Percentiles rank a stretch among this genome's conserved stretches.
Conservation (phyloP, 2,888 invertebrate genomes). For the Patella depressa region DNA sequence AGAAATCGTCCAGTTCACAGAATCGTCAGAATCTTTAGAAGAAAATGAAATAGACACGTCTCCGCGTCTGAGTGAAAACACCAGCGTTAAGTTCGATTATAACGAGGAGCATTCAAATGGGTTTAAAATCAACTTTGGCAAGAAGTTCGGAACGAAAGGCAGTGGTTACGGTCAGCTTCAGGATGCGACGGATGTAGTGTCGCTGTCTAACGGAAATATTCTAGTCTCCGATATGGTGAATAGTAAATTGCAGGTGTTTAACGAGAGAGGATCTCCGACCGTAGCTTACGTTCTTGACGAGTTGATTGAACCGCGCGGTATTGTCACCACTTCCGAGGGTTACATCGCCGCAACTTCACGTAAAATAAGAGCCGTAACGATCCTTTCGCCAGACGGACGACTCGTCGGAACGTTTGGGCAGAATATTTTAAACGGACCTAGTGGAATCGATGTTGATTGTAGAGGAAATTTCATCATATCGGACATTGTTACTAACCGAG, state of each 20-base stretch:
- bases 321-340: slow-evolving; percentile 42
- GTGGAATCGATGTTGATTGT: slow-evolving; percentile 56
- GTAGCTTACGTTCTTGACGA: slow-evolving; percentile 42
- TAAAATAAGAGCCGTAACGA: slow-evolving; percentile 44
- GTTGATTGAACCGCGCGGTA: slow-evolving; percentile 52
- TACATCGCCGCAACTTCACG: slow-evolving; percentile 54
- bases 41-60: neutral
- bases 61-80: neutral
- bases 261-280: slow-evolving; percentile 42
- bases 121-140: slow-evolving; percentile 6
- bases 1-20: neutral
- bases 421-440: slow-evolving; percentile 50
- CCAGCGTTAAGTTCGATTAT: neutral
- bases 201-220: slow-evolving; percentile 42
- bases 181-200: slow-evolving; percentile 43
- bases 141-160: slow-evolving; percentile 42
- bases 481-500: slow-evolving; percentile 70
- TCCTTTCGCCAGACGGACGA: slow-evolving; percentile 44
- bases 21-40: neutral
- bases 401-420: slow-evolving; percentile 47
- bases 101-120: neutral
- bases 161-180: slow-evolving; percentile 38
- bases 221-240: slow-evolving; percentile 59
- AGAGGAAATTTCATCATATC: slow-evolving; percentile 70
- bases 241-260: slow-evolving; percentile 50